Percentiles rank a stretch among this genome's conserved stretches.
These are phyloP conservation scores for Thymelicus lineola DNA, from an alignment of 2,888 invertebrate species.

Conservation along the genomic window DNA sequence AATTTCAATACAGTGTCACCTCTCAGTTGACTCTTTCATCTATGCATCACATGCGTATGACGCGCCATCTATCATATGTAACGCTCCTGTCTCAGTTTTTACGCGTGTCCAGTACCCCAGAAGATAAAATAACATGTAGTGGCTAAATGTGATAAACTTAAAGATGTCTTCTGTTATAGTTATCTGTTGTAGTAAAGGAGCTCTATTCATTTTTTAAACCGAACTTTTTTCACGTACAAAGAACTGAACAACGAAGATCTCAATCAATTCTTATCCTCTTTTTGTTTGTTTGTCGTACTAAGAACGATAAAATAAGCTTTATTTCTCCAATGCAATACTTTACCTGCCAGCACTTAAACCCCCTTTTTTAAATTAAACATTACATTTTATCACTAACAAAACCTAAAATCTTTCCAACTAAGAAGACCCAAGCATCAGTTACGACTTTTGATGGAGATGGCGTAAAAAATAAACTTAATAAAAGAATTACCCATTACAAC, in stretches of 20 bases:
- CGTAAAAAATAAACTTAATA: constrained; percentile 5
- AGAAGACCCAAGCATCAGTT: not conserved
- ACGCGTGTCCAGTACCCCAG: not conserved
- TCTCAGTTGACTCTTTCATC: not conserved
- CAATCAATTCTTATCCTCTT: too few species aligned
- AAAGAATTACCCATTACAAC: constrained; percentile 6
- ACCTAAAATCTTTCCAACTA: not conserved
- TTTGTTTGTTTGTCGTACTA: too few species aligned
- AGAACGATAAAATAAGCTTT: too few species aligned
- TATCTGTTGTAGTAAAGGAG: too few species aligned
- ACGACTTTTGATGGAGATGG: not conserved
- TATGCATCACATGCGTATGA: constrained; percentile 5
- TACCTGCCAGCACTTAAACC: too few species aligned
- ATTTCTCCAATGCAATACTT: too few species aligned
- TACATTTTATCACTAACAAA: not conserved
- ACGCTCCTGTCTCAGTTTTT: not conserved
- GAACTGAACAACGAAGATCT: too few species aligned
- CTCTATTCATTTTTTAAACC: too few species aligned
- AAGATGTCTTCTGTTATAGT: too few species aligned
- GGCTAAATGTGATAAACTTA: not conserved
- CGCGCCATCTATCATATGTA: not conserved
- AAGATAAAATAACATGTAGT: not conserved
- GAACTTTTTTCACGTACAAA: too few species aligned
- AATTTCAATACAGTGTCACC: not conserved
- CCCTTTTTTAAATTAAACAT: too few species aligned